Percentiles rank a stretch among this genome's conserved stretches.
These are phyloP conservation scores for Dysdera silvatica DNA, from an alignment of 1,140 invertebrate species.

Conservation along the genomic window DNA sequence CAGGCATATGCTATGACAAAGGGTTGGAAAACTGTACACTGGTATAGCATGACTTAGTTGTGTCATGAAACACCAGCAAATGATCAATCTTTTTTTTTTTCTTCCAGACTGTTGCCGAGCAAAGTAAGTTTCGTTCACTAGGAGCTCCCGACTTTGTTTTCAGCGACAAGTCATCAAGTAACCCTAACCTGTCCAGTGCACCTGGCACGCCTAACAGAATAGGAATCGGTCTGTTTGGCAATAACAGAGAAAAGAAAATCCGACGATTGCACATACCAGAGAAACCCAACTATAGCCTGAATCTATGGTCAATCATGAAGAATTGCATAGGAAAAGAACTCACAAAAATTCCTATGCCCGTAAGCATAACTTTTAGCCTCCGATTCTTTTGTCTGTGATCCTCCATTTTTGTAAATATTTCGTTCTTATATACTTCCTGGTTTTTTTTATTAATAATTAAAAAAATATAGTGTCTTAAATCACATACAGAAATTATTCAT, in stretches of 20 bases:
- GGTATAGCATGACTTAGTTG: too few species aligned
- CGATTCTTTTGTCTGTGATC: too few species aligned
- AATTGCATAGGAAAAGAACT: slow-evolving; percentile 99
- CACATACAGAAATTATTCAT: too few species aligned
- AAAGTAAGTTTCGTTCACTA: slow-evolving; percentile 12
- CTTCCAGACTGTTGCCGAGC: slow-evolving; percentile 10
- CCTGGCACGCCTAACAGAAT: background rate
- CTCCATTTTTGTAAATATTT: slow-evolving; percentile 6
- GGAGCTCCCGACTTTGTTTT: background rate
- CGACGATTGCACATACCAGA: slow-evolving; percentile 76
- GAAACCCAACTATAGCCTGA: slow-evolving; percentile 90
- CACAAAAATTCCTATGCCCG: slow-evolving; percentile 98
- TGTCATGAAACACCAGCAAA: too few species aligned
- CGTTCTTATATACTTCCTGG: too few species aligned
- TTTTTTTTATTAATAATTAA: too few species aligned
- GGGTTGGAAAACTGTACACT: too few species aligned
- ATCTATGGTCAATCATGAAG: slow-evolving; percentile 98
- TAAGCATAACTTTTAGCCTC: too few species aligned
- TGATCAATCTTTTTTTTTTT: background rate
- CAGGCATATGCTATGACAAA: too few species aligned
- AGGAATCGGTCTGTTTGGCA: too few species aligned
- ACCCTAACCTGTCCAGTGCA: slow-evolving; percentile 6
- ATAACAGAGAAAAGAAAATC: too few species aligned
- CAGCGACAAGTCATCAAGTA: background rate
- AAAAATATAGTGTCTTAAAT: too few species aligned